These are phyloP conservation scores for Yponomeuta evonymella DNA, from an alignment of 2,888 invertebrate genomes.

Conservation along the genomic window DNA sequence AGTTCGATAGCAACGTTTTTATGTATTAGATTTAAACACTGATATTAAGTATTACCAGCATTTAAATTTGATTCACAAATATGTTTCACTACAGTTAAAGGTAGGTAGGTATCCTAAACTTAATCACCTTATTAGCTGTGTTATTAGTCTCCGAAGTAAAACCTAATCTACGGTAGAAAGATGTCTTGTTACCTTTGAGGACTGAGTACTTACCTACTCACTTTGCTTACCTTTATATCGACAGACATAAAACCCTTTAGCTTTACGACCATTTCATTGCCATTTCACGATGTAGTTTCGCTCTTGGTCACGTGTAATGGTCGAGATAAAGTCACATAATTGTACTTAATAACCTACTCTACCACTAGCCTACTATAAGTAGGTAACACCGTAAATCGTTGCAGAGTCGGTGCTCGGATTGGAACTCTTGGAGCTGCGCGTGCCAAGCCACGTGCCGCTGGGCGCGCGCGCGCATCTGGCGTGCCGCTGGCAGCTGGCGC, in stretches of 20 bases:
- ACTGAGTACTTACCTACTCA: background rate
- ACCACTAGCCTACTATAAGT: no score
- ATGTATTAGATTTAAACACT: no score
- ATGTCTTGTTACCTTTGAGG: no score
- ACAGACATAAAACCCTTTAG: background rate
- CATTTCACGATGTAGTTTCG: constrained; percentile 1
- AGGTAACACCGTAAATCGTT: constrained; percentile 21
- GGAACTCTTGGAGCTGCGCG: constrained; percentile 84
- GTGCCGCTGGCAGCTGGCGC: constrained; percentile 87
- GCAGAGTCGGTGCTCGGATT: constrained; percentile 65
- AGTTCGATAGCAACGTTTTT: no score
- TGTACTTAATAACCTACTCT: background rate
- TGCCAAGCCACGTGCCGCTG: constrained; percentile 88
- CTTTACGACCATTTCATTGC: constrained; percentile 7
- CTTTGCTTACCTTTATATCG: background rate
- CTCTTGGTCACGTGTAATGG: constrained; percentile 7
- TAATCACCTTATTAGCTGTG: no score
- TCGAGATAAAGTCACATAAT: background rate
- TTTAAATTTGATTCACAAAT: no score
- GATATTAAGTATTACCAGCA: no score
- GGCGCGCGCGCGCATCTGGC: constrained; percentile 85
- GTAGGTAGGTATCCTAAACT: no score
- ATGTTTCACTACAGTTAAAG: no score
- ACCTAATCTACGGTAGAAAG: no score
- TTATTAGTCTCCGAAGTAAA: no score